These are phyloP conservation scores for Tipula confusa DNA, from an alignment of 2,888 invertebrate species.

Conservation along the genomic window DNA sequence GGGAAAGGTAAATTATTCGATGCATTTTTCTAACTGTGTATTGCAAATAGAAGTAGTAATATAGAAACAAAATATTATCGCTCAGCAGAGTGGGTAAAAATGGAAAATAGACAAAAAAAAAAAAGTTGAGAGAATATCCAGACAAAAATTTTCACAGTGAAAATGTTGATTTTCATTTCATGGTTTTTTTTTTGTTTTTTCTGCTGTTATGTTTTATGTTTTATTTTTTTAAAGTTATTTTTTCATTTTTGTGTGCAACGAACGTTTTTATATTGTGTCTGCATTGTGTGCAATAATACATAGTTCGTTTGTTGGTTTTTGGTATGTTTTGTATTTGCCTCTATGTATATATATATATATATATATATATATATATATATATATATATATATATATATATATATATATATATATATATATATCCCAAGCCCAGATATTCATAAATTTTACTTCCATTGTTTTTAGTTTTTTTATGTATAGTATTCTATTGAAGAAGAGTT, in stretches of 20 bases:
- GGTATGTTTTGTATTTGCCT: not conserved
- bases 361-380: no score
- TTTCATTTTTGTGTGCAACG: constrained; percentile 15
- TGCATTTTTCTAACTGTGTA: not conserved
- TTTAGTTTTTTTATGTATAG: not conserved
- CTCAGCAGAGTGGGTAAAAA: not conserved
- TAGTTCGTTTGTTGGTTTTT: not conserved
- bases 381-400: no score
- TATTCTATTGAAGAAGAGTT: no score
- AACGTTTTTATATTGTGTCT: constrained; percentile 7
- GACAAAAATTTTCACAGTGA: constrained; percentile 3
- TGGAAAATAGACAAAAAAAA: not conserved
- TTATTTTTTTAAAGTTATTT: not conserved
- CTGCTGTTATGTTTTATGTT: not conserved
- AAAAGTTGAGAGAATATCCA: not conserved
- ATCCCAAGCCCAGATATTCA: not conserved
- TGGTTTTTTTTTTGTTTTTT: not conserved
- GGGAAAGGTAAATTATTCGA: not conserved
- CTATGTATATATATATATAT: no score
- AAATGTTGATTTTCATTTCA: constrained; percentile 5
- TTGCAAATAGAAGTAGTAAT: not conserved
- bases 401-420: no score
- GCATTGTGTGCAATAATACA: constrained; percentile 1
- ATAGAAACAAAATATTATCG: no score
- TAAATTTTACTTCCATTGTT: constrained; percentile 3